Conservation (phyloP, 1,140 invertebrate genomes). For the Thaumetopoea pityocampa region DNA sequence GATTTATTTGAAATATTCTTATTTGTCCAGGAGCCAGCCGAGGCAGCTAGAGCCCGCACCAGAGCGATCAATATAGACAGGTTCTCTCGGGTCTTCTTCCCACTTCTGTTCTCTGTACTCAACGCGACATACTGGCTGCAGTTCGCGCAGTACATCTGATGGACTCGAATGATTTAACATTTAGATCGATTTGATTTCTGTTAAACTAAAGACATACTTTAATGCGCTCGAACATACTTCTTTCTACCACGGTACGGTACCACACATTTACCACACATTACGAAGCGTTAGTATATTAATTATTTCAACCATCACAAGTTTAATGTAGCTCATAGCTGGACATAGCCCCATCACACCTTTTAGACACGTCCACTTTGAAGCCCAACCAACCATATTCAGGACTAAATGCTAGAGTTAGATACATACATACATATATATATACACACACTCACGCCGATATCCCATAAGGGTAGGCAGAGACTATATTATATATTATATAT, state of each 20-base stretch:
- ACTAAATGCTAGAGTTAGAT: no score
- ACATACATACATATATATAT: no score
- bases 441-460: no score
- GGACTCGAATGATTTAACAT: neutral
- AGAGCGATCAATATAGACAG: constrained; percentile 92
- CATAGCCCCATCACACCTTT: no score
- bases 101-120: constrained; percentile 88
- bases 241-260: neutral
- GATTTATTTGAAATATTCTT: neutral
- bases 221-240: neutral
- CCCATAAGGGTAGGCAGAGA: no score
- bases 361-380: no score
- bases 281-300: no score
- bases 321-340: no score
- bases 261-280: no score
- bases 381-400: no score
- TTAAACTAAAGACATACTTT: neutral
- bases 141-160: constrained; percentile 88
- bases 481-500: no score
- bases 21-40: constrained; percentile 69
- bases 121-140: constrained; percentile 93
- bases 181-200: neutral
- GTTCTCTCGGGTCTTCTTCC: constrained; percentile 91
- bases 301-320: no score
- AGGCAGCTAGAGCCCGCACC: constrained; percentile 81